Evolutionary conservation across 2,113 vertebrate genomes (phyloP).

Genomic region (Hydropotes inermis): DNA sequence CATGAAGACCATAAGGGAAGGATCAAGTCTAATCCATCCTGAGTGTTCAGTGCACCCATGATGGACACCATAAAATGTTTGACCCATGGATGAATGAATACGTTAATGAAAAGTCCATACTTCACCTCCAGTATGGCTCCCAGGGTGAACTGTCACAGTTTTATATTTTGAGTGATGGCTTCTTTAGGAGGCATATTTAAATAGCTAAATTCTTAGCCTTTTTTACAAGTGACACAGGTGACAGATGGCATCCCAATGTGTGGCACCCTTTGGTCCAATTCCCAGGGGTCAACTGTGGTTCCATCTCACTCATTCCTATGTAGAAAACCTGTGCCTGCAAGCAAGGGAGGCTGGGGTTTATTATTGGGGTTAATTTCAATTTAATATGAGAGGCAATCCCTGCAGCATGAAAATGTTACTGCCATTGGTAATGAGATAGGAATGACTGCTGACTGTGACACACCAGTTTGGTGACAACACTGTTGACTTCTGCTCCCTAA

Average conservation of each 20-base stretch:
- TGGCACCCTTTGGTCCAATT: neutral
- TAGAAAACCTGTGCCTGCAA: neutral
- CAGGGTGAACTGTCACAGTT: neutral
- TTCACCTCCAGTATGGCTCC: neutral
- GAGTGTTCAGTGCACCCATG: neutral
- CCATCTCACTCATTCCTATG: accelerated
- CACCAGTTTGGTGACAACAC: neutral
- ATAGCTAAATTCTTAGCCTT: neutral
- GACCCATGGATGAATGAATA: neutral
- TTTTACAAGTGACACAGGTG: neutral
- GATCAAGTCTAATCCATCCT: neutral
- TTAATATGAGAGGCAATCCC: neutral
- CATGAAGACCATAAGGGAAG: neutral
- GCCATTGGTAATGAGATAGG: neutral
- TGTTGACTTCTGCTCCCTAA: neutral
- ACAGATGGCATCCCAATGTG: neutral
- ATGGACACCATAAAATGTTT: neutral
- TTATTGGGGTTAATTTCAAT: neutral
- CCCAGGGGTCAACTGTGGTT: neutral
- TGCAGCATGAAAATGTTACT: neutral
- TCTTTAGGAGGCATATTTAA: neutral
- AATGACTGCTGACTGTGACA: neutral
- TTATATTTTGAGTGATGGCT: neutral
- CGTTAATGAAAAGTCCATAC: neutral
- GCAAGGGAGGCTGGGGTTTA: neutral